These are phyloP conservation scores for Mercenaria mercenaria DNA, from an alignment of 1,140 invertebrate species.

Conservation along the genomic window DNA sequence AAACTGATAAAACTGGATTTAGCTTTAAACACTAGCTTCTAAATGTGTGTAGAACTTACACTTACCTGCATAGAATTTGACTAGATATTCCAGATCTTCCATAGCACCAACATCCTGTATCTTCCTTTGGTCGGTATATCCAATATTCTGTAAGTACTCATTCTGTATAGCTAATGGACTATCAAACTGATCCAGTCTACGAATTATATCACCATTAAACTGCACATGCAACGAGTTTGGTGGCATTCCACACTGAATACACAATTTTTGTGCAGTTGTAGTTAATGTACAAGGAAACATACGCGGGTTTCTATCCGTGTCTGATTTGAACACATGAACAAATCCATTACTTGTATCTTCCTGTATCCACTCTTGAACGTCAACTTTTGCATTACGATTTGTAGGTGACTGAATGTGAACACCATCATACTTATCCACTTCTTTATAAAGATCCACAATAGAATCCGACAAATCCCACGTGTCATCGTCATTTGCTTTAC, in stretches of 20 bases:
- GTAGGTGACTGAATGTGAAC: conserved; percentile 24
- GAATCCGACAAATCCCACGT: conserved; percentile 85
- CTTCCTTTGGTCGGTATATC: conserved; percentile 81
- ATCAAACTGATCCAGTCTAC: conserved; percentile 84
- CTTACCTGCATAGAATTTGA: conserved; percentile 85
- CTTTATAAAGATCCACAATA: conserved; percentile 83
- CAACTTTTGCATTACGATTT: conserved; percentile 65
- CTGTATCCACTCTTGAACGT: conserved; percentile 82
- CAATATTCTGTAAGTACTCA: conserved; percentile 83
- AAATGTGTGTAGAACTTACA: too few relatives aligned
- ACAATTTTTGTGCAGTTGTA: conserved; percentile 84
- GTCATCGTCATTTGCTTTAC: conserved; percentile 76
- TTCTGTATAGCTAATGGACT: conserved; percentile 84
- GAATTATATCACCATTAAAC: conserved; percentile 85
- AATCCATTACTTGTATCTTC: conserved; percentile 84
- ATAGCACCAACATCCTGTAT: conserved; percentile 84
- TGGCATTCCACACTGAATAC: conserved; percentile 80
- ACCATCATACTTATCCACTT: conserved; percentile 73
- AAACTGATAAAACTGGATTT: too few relatives aligned
- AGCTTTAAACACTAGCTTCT: too few relatives aligned
- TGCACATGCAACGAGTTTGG: conserved; percentile 85
- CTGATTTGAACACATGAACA: conserved; percentile 82
- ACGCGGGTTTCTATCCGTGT: conserved; percentile 76
- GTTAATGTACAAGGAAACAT: conserved; percentile 83
- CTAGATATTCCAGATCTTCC: conserved; percentile 81